Base-by-base conservation (phyloP, 2,888 invertebrate genomes). In the Microplitis deprimator region DNA sequence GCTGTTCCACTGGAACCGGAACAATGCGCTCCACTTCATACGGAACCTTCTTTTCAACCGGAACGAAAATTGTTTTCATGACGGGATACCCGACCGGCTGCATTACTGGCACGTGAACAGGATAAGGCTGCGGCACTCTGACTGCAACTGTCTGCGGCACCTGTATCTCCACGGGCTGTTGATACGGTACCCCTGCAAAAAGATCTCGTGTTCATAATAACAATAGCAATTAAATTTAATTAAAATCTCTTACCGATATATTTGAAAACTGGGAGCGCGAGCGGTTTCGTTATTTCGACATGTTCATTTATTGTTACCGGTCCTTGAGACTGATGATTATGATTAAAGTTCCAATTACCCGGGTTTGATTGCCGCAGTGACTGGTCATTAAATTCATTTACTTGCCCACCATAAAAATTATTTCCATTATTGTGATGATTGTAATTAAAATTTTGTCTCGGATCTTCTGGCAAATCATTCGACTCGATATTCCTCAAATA, bases 21-120 rank as follows among this genome's bases (percentile, higher is more conserved):
- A 94, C 92, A 3, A 91, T 90, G 86, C 92, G 94, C 83, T 94
- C 93, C 0, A 94, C 93, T 0, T 94, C 93, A 85, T 93, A 94
- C 0, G 94, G 94, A 7, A 94, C 93, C 39, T 93, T 94, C 85
- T 94, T 94, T 84, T 94, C 94, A 1, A 94, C 92, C 0, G 94
- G 93, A 64, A 94, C 91, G 0, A 93, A 92, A 1, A 94, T 91
- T 81, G 94, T 94, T 85, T 93, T 94, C 64, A 94, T 91, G 1
- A 94, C 50, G 3, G 50, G 41, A 59, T 17, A 16, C 20, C 16
- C 41, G 92, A 86, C 91, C 0, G 94, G 93, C 83, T 93, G 93
- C 0, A 93, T 92, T 0, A 94, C 93, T 6, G 93, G 92, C 1
- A 93, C 90, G 67, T 92, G 92, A 5, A 94, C 93, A 0, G 93